A percentile compares a stretch with the other conserved stretches of the same genome.
phyloP scores from a whole-genome alignment of 2,113 vertebrate genomes.

The Syngnathus typhle region DNA sequence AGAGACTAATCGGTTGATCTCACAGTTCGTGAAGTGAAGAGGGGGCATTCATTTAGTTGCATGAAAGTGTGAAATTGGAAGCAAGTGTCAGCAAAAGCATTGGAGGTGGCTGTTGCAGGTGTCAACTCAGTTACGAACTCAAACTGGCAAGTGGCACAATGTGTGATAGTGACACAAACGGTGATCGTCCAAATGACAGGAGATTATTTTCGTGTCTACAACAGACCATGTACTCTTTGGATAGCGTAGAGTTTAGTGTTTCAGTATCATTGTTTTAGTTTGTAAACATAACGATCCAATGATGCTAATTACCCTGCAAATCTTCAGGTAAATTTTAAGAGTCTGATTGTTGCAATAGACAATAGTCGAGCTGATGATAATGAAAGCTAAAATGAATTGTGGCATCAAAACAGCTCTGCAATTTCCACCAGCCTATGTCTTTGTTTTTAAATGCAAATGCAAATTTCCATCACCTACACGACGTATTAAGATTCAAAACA shows the following conservation, averaged over 20 bases:
- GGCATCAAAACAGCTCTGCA: too few relatives aligned
- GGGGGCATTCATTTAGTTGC: background rate
- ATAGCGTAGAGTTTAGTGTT: background rate
- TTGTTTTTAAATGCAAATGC: too few relatives aligned
- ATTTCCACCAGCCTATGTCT: too few relatives aligned
- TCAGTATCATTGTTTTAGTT: background rate
- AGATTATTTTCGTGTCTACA: background rate
- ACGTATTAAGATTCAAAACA: too few relatives aligned
- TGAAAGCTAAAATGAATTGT: too few relatives aligned
- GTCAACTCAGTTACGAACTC: background rate
- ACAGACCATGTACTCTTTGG: background rate
- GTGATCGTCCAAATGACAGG: background rate
- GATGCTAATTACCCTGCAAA: background rate
- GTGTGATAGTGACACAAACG: background rate
- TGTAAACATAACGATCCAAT: background rate
- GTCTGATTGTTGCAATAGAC: too few relatives aligned
- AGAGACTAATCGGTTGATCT: background rate
- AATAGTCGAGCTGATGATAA: too few relatives aligned
- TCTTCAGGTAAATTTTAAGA: too few relatives aligned
- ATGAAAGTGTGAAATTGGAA: background rate
- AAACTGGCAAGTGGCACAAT: background rate
- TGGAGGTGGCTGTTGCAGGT: background rate
- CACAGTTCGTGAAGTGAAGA: background rate
- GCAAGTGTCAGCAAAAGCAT: background rate
- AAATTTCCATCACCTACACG: too few relatives aligned